Percentiles rank a stretch among this genome's conserved stretches.
phyloP scores from a whole-genome alignment of 2,797 vertebrate species.

The Buceros bicornis region DNA sequence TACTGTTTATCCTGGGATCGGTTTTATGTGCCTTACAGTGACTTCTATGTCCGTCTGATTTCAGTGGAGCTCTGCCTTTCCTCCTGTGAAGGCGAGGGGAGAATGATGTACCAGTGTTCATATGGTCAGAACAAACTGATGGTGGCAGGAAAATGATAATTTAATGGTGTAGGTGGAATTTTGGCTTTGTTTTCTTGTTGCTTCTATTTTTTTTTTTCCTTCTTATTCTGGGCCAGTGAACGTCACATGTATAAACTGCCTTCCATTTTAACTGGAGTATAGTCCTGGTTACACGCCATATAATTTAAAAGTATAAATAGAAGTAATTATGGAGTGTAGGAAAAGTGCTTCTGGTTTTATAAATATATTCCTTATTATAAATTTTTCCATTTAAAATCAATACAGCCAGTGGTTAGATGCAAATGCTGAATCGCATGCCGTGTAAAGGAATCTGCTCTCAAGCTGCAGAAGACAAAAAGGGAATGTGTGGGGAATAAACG shows the following conservation, averaged over 20 bases:
- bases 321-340: constrained; percentile 33
- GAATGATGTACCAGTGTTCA: background rate
- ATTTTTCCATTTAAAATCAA: background rate
- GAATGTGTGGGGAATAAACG: rapidly evolving
- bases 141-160: constrained; percentile 9
- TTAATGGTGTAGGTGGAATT: constrained; percentile 1
- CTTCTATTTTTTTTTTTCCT: background rate
- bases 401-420: background rate
- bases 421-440: background rate
- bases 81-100: background rate
- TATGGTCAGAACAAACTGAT: background rate
- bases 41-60: background rate
- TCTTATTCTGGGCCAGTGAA: background rate
- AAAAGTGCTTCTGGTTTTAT: constrained; percentile 26
- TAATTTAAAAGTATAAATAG: constrained; percentile 58
- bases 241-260: constrained; percentile 12
- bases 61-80: background rate
- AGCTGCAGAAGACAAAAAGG: background rate
- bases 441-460: background rate
- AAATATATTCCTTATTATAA: constrained; percentile 17
- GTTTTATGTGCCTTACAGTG: background rate
- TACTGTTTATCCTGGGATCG: background rate
- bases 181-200: constrained; percentile 23
- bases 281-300: background rate
- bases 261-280: constrained; percentile 26